phyloP scores from a whole-genome alignment of 2,113 vertebrate species.

The Lycocorax pyrrhopterus region DNA sequence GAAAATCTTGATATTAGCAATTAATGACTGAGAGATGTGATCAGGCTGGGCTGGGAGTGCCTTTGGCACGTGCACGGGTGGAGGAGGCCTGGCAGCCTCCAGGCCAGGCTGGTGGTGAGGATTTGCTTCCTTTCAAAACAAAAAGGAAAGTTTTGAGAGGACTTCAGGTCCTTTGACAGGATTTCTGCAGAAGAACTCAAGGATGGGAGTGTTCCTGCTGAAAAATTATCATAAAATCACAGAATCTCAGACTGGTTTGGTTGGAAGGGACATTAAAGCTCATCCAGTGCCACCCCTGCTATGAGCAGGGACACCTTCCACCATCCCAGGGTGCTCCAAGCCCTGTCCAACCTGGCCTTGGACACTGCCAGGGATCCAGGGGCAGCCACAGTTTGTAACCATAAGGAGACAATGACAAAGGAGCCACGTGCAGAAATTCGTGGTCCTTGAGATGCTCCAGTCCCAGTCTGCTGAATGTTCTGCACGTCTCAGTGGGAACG shows the following conservation, averaged over 20 bases:
- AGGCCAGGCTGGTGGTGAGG: accelerated
- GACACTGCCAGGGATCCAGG: background rate
- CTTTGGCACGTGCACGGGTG: accelerated
- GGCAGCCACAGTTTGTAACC: background rate
- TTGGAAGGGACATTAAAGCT: background rate
- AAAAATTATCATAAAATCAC: background rate
- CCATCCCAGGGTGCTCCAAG: accelerated
- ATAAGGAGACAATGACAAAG: background rate
- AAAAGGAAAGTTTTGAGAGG: background rate
- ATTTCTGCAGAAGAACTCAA: background rate
- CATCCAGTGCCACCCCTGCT: background rate
- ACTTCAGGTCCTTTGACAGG: background rate
- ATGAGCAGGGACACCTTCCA: background rate
- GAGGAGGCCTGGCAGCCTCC: background rate
- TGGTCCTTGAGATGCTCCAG: background rate
- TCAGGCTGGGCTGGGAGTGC: background rate
- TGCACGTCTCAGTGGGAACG: background rate
- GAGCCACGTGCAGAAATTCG: accelerated
- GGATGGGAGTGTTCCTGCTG: background rate
- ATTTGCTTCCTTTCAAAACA: background rate
- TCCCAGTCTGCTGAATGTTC: background rate
- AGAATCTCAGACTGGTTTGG: background rate
- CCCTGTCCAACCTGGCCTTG: background rate
- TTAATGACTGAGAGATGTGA: background rate
- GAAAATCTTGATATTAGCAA: constrained; percentile 31